These are phyloP conservation scores for Apodemus sylvaticus DNA, from an alignment of 2,113 vertebrate species.

Conservation along the genomic window DNA sequence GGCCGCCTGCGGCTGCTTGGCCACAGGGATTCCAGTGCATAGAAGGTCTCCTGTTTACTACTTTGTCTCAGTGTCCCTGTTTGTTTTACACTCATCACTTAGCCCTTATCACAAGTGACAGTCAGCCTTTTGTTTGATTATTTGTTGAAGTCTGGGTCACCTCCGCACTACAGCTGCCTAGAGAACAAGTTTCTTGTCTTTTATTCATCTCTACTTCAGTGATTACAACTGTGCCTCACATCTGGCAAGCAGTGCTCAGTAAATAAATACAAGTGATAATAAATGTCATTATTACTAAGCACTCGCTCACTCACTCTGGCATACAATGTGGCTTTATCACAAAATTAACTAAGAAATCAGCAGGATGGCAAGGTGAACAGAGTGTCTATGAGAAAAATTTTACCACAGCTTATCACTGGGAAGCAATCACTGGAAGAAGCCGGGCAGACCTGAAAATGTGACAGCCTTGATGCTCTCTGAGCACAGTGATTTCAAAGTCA, in stretches of 20 bases:
- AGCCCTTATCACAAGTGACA: neutral
- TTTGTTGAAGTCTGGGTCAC: neutral
- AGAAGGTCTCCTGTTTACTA: neutral
- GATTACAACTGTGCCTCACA: neutral
- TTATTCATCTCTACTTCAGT: neutral
- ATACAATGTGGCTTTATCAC: neutral
- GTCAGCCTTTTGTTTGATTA: neutral
- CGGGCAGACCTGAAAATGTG: neutral
- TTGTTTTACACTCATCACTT: neutral
- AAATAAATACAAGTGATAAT: neutral
- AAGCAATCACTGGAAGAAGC: neutral
- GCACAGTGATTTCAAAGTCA: neutral
- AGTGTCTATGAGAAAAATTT: neutral
- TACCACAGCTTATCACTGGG: neutral
- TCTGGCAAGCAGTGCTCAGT: neutral
- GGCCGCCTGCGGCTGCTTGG: neutral
- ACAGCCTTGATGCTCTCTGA: neutral
- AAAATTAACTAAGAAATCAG: constrained; percentile 22
- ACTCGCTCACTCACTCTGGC: constrained; percentile 35
- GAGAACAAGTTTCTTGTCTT: neutral
- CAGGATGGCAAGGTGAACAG: neutral
- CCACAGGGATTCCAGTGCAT: neutral
- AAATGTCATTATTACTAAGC: neutral
- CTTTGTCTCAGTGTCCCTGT: neutral
- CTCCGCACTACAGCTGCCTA: neutral